phyloP scores from a whole-genome alignment of 2,113 vertebrate genomes.

The Scolopax mira region DNA sequence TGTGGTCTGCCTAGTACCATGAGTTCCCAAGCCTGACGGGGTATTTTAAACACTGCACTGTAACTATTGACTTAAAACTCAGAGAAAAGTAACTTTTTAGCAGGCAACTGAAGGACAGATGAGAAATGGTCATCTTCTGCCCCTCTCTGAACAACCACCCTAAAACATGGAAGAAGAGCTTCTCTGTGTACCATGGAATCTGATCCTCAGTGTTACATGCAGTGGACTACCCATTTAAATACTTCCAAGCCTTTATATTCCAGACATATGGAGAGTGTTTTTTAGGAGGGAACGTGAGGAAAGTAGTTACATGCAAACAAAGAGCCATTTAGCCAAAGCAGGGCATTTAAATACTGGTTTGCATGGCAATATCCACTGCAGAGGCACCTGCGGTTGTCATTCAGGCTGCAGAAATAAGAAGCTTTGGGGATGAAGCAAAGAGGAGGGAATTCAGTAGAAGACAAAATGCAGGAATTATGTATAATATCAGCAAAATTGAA shows the following conservation, averaged over 20 bases:
- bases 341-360: conserved; percentile 44
- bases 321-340: conserved; percentile 2
- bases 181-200: neutral
- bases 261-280: neutral
- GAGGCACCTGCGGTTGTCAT: neutral
- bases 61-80: neutral
- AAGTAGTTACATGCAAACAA: conserved; percentile 17
- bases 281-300: neutral
- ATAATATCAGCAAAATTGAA: conserved; percentile 24
- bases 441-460: neutral
- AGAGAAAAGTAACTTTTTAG: neutral
- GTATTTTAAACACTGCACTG: neutral
- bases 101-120: neutral
- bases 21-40: neutral
- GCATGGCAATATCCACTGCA: conserved; percentile 14
- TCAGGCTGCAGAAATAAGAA: conserved; percentile 12
- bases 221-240: neutral
- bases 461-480: neutral
- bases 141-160: neutral
- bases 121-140: neutral
- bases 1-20: neutral
- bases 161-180: neutral
- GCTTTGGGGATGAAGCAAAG: neutral
- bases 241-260: neutral
- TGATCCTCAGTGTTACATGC: neutral